Evolutionary conservation across 2,113 vertebrate genomes (phyloP), one percentile per base, ranked within the genome.

Genomic region (Tychaedon coryphoeus): DNA sequence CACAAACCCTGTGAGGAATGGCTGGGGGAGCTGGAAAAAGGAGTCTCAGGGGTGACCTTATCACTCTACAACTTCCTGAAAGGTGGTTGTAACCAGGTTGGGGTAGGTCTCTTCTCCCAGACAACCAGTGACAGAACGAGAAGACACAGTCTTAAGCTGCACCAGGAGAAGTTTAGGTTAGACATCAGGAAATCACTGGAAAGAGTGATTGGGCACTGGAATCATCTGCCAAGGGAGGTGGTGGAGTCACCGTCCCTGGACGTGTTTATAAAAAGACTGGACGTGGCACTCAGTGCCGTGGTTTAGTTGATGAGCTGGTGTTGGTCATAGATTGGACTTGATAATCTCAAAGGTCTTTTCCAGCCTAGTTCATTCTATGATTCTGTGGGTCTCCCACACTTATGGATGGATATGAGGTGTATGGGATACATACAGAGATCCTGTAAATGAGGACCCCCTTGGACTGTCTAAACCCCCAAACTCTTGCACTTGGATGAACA

Each of bases 21-120:
- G 1, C 69, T 54, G 58, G 23, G 28, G 50, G 28, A 64, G 18
- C 22, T 84, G n/a, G 28, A 47, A 31, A 54, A 73, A 64, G 40
- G n/a, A n/a, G 19, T 5, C 18, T 56, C 14, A 22, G 48, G 14
- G 6, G 23, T 19, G 23, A n/a, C 23, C 23, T 54, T 23, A 33
- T 28, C 40, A 14, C 23, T 38, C 18, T 38, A 38, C n/a, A 47
- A 9, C 14, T 45, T 0, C 38, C 38, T 14, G 10, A 33, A 26
- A 56, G 15, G 23, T 12, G 19, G 3, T 0, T 73, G 24, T 15
- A 24, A 5, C 3, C 24, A 29, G 23, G 8, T 40, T 29, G 9
- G 18, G n/a, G 2, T 28, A 0, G 0, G 19, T 65, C n/a, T 64
- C 14, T 84, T 38, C 28, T 28, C 8, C n/a, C n/a, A 40, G 24